These are phyloP conservation scores for Bambusicola thoracicus DNA, from an alignment of 2,113 vertebrate genomes.

Conservation along the genomic window DNA sequence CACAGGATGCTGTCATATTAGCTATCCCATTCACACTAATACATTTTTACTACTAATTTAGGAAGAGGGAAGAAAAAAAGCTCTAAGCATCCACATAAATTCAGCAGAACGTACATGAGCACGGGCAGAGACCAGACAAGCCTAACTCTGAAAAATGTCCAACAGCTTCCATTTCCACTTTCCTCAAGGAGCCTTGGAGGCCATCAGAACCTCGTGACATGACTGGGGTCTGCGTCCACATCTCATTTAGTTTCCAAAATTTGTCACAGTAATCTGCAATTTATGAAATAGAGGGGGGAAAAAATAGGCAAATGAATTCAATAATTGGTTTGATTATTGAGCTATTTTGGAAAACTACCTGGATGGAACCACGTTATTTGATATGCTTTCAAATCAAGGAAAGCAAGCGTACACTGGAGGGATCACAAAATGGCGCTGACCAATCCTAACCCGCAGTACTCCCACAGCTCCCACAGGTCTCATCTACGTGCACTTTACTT, in stretches of 20 bases:
- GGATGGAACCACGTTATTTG: not conserved
- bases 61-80: not conserved
- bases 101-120: not conserved
- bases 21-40: not conserved
- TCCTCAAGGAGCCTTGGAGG: not conserved
- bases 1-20: not conserved
- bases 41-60: not conserved
- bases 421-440: not conserved
- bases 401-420: not conserved
- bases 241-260: not conserved
- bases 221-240: not conserved
- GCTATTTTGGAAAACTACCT: not conserved
- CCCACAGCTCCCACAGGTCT: not conserved
- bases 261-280: not conserved
- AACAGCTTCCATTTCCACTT: not conserved
- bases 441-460: not conserved
- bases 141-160: not conserved
- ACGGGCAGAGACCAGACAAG: not conserved
- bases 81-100: not conserved
- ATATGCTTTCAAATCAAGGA: not conserved
- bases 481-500: not conserved
- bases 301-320: not conserved
- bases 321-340: not conserved
- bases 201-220: not conserved
- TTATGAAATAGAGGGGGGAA: not conserved